Evolutionary conservation across 2,797 vertebrate species (phyloP).

Genomic region (Pogonophryne albipinna): DNA sequence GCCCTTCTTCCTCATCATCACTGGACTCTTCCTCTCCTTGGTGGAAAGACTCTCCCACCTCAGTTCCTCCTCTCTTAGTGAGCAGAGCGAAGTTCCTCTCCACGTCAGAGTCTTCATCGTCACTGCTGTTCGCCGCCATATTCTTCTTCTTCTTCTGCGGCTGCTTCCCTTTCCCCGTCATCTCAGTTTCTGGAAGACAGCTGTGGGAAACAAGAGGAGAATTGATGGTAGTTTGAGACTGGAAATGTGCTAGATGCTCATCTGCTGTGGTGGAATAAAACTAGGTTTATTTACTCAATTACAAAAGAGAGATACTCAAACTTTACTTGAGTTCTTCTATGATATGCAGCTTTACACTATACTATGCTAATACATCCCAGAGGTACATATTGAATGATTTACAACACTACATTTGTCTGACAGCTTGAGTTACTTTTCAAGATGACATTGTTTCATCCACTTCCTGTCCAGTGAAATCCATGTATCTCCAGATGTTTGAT

Average conservation of each 20-base stretch:
- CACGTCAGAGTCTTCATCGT: slow-evolving; percentile 66
- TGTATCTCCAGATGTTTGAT: too few relatives aligned
- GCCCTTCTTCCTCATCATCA: not conserved
- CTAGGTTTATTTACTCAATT: too few relatives aligned
- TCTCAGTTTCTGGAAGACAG: slow-evolving; percentile 1
- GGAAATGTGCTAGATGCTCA: not conserved
- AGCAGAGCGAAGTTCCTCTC: slow-evolving; percentile 76
- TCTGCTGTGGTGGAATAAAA: not conserved
- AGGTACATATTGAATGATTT: not conserved
- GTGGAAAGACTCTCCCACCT: not conserved
- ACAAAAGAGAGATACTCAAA: too few relatives aligned
- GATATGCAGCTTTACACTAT: not conserved
- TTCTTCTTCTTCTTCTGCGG: not conserved
- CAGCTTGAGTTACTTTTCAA: not conserved
- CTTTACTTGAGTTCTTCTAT: too few relatives aligned
- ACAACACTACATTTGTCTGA: not conserved
- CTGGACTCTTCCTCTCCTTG: slow-evolving; percentile 10
- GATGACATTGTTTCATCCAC: not conserved
- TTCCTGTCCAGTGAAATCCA: not conserved
- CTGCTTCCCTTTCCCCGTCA: slow-evolving; percentile 32
- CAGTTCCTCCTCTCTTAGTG: slow-evolving; percentile 31
- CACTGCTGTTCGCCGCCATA: slow-evolving; percentile 24
- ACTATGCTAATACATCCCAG: not conserved
- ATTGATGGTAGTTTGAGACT: not conserved
- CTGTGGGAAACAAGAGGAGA: not conserved